A percentile compares a stretch with the other conserved stretches of the same genome.
Conservation (phyloP, 2,113 vertebrate species). For the Poeciliopsis occidentalis region DNA sequence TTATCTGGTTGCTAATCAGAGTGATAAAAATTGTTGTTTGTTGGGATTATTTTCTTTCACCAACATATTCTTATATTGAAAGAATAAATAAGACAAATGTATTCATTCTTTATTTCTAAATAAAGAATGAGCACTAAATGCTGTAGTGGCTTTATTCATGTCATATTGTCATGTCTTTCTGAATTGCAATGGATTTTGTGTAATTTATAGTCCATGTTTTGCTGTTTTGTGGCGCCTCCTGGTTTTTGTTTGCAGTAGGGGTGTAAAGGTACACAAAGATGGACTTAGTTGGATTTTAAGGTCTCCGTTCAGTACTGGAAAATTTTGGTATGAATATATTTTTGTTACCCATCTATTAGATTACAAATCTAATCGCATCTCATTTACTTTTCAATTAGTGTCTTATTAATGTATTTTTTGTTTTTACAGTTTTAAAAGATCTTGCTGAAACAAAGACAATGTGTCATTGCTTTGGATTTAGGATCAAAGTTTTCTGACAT, state of each 20-base stretch:
- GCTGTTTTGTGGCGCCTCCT: neutral
- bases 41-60: neutral
- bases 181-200: neutral
- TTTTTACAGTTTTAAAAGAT: neutral
- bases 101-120: neutral
- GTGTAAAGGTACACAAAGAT: neutral
- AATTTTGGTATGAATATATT: neutral
- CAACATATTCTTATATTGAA: neutral
- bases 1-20: neutral
- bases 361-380: neutral
- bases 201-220: constrained; percentile 8
- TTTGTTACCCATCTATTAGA: neutral
- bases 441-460: too few relatives aligned
- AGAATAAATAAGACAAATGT: neutral
- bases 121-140: neutral
- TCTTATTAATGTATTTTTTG: neutral
- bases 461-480: too few relatives aligned
- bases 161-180: neutral
- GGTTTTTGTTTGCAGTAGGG: neutral
- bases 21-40: neutral
- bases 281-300: neutral
- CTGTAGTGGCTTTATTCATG: neutral
- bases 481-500: too few relatives aligned
- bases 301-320: neutral
- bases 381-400: neutral